Conservation (phyloP, 2,888 invertebrate genomes). For the Xanthostigma xanthostigma region DNA sequence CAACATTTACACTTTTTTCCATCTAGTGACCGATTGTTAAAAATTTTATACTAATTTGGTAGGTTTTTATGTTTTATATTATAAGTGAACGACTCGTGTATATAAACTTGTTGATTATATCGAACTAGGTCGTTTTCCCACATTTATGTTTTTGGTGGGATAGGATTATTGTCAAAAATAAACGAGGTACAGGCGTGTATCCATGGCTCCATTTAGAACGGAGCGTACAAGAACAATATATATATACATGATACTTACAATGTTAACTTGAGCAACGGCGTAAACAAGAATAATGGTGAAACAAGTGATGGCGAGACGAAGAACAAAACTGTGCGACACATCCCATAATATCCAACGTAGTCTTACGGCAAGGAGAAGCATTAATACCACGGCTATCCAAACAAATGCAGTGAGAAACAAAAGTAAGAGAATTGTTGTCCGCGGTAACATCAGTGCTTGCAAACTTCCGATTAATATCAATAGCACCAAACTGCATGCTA, state of each 20-base stretch:
- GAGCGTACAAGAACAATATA: not conserved
- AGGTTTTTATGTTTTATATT: no score
- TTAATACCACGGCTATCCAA: constrained; percentile 78
- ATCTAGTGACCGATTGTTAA: no score
- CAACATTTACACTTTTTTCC: no score
- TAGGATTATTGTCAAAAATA: no score
- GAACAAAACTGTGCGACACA: constrained; percentile 65
- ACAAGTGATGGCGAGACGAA: constrained; percentile 72
- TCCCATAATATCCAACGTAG: constrained; percentile 76
- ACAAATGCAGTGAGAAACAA: constrained; percentile 80
- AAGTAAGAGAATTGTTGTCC: constrained; percentile 68
- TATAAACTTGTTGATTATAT: no score
- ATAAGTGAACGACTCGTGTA: no score
- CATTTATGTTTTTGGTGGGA: no score
- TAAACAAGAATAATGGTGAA: constrained; percentile 78
- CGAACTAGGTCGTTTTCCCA: no score
- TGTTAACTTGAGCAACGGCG: constrained; percentile 83
- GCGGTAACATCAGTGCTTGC: constrained; percentile 66
- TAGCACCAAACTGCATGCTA: constrained; percentile 62
- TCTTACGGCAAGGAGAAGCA: constrained; percentile 68
- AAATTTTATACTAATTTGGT: no score
- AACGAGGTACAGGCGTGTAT: no score
- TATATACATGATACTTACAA: no score
- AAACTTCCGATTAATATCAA: constrained; percentile 61
- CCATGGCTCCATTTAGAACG: no score